Evolutionary conservation across 2,113 vertebrate genomes (phyloP).

Genomic region (Rhizomys pruinosus): DNA sequence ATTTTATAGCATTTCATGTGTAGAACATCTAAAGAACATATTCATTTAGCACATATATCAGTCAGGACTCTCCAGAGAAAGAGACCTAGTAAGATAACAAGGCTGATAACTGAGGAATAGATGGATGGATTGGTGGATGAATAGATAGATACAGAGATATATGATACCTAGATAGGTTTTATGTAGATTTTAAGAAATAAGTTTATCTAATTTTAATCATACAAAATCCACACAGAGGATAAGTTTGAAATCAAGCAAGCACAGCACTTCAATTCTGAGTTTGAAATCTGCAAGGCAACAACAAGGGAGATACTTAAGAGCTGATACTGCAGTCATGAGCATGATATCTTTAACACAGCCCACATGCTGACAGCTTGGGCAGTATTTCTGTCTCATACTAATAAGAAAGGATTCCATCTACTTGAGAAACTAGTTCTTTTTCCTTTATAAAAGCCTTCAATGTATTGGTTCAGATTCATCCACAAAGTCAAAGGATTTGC

Average conservation of each 20-base stretch:
- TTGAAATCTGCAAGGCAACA: not conserved
- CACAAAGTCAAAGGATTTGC: not conserved
- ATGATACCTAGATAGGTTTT: not conserved
- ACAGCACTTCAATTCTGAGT: not conserved
- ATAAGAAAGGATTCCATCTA: not conserved
- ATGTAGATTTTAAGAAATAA: too few relatives aligned
- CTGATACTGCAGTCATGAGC: not conserved
- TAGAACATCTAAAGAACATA: not conserved
- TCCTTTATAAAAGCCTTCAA: not conserved
- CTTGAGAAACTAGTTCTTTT: not conserved
- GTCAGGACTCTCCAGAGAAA: conserved; percentile 15
- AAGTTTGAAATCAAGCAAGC: not conserved
- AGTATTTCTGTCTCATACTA: not conserved
- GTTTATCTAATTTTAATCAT: not conserved
- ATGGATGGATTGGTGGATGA: not conserved
- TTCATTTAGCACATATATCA: not conserved
- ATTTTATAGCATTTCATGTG: not conserved
- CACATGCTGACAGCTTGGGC: not conserved
- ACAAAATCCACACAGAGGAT: not conserved
- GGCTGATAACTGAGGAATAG: too few relatives aligned
- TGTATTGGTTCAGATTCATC: not conserved
- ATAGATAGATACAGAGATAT: not conserved
- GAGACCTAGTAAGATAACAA: not conserved
- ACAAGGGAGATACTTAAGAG: too few relatives aligned
- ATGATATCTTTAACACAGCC: not conserved